These are phyloP conservation scores for Hydrotaea cyrtoneurina DNA, from an alignment of 2,888 invertebrate genomes.

Conservation along the genomic window DNA sequence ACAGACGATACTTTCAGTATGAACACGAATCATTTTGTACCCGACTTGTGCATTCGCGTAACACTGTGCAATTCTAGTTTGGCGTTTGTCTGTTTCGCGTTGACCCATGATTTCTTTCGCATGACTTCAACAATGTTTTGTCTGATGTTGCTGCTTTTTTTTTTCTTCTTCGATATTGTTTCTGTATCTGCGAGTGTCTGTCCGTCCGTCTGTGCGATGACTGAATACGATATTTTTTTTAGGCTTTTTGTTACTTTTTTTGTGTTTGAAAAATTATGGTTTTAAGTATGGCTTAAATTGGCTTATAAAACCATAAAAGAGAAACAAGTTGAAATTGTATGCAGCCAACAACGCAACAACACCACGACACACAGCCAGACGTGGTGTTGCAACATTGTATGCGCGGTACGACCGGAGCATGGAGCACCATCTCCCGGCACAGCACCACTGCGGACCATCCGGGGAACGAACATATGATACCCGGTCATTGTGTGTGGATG, in stretches of 20 bases:
- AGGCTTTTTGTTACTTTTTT: not conserved
- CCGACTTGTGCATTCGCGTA: not conserved
- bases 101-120: slow-evolving; percentile 49
- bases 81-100: slow-evolving; percentile 11
- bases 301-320: slow-evolving; percentile 63
- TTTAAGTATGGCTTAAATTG: slow-evolving; percentile 67
- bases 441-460: not conserved
- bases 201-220: slow-evolving; percentile 14
- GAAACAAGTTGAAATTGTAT: slow-evolving; percentile 45
- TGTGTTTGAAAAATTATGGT: slow-evolving; percentile 55
- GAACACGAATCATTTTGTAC: not conserved
- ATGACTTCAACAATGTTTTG: slow-evolving; percentile 41
- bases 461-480: slow-evolving; percentile 15
- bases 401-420: not conserved
- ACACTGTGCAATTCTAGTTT: slow-evolving; percentile 47
- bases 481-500: not conserved
- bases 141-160: slow-evolving; percentile 37
- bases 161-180: slow-evolving; percentile 23
- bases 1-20: too few species aligned
- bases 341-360: slow-evolving; percentile 21
- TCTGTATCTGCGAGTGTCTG: slow-evolving; percentile 31
- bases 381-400: slow-evolving; percentile 23
- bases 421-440: not conserved
- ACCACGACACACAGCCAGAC: slow-evolving; percentile 5
- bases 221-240: slow-evolving; percentile 38